Evolutionary conservation across 2,113 vertebrate genomes (phyloP), one percentile per base, ranked within the genome.

Genomic region (Sorex fumeus): DNA sequence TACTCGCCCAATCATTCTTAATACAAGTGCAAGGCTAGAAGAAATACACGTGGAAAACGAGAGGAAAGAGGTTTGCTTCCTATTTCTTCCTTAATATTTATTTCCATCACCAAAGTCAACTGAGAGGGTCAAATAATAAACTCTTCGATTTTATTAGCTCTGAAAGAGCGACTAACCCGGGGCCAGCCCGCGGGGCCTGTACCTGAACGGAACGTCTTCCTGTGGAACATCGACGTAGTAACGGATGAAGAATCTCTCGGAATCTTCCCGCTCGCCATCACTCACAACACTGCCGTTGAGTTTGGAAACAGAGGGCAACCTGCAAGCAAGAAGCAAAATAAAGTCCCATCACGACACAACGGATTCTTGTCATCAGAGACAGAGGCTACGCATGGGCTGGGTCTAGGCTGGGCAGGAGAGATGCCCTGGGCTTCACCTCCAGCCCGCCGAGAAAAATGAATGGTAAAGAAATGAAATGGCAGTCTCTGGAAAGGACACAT

Each of bases 201-300:
- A 99, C 99, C 99, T 99, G 97, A 98, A 97, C 1, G 99, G 98
- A 0, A 98, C 98, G 91, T 99, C 98, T 86, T 98, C 98, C 72
- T 99, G 98, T 0, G 99, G 98, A 67, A 97, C 97, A 92, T 99
- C 98, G 96, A 99, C 98, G 95, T 99, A 98, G 62, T 99, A 99
- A 23, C 99, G 98, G 94, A 99, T 99, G 97, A 99, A 99, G 97
- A 99, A 99, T 18, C 99, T 98, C 96, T 99, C 99, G 0, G 99
- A 99, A 84, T 99, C 99, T 95, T 99, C 99, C 23, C 99, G 98
- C 91, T 99, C 99, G 1, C 98, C 98, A 0, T 98, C 97, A 0
- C 98, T 98, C 92, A 99, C 98, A 9, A 98, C 98, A 71, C 99
- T 98, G 45, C 99, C 99, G 0, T 99, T 99, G 93, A 99, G 96